These are phyloP conservation scores for Albula glossodonta DNA, from an alignment of 2,113 vertebrate species.

Conservation along the genomic window DNA sequence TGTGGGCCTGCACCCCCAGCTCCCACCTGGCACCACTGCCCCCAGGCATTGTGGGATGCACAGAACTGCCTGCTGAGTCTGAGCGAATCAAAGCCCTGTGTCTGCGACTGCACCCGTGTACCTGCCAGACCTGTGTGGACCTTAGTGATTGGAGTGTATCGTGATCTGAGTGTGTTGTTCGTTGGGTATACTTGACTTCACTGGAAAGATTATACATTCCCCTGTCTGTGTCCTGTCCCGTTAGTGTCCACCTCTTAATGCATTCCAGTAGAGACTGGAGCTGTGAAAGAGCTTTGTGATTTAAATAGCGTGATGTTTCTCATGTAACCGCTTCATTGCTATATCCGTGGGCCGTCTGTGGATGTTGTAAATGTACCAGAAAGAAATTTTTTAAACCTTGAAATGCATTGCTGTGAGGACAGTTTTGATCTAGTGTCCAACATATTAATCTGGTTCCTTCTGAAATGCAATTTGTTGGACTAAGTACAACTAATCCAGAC, in stretches of 20 bases:
- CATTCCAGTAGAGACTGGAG: constrained; percentile 28
- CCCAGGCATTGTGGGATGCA: background rate
- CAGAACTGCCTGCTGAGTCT: background rate
- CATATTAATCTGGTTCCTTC: background rate
- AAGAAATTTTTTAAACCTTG: constrained; percentile 21
- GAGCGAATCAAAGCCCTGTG: background rate
- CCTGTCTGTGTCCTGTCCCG: constrained; percentile 31
- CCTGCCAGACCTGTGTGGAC: background rate
- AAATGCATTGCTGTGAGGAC: background rate
- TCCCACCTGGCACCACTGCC: background rate
- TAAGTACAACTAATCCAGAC: background rate
- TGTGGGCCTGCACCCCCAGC: background rate
- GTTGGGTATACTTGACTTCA: background rate
- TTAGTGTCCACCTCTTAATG: constrained; percentile 36
- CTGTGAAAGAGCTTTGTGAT: constrained; percentile 22
- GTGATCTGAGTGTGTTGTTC: background rate
- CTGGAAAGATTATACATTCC: constrained; percentile 32
- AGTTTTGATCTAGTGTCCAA: background rate
- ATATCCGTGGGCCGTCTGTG: constrained; percentile 47
- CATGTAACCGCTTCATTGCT: constrained; percentile 37
- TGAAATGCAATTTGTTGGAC: background rate
- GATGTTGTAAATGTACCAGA: constrained; percentile 53
- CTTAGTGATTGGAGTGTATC: background rate
- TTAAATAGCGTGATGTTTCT: constrained; percentile 53
- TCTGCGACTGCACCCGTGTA: background rate